phyloP scores from a whole-genome alignment of 2,113 vertebrate genomes.

The Heterotilapia buettikoferi region DNA sequence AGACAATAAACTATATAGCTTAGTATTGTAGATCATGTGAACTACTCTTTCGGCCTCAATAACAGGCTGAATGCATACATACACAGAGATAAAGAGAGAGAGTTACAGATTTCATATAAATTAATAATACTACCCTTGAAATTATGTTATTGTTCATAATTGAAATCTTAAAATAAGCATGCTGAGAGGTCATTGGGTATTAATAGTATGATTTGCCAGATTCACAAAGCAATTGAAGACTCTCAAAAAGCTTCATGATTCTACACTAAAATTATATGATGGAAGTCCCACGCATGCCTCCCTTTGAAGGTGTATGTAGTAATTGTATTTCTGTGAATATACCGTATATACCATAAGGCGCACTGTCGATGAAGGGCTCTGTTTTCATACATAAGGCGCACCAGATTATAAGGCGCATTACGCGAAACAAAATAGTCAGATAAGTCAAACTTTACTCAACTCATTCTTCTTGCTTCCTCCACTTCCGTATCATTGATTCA shows the following conservation, averaged over 20 bases:
- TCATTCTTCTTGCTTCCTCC: background rate
- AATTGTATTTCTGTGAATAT: background rate
- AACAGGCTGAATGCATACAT: background rate
- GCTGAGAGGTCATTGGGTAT: background rate
- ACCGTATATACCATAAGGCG: background rate
- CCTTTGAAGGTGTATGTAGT: background rate
- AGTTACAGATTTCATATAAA: background rate
- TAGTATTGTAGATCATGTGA: background rate
- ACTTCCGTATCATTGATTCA: rapidly evolving
- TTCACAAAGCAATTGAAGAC: background rate
- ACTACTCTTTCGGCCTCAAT: background rate
- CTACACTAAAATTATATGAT: background rate
- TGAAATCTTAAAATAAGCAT: constrained; percentile 13
- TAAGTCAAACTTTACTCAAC: background rate
- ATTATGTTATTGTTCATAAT: constrained; percentile 18
- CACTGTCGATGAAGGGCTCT: background rate
- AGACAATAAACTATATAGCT: background rate
- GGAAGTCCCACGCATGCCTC: background rate
- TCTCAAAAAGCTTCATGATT: background rate
- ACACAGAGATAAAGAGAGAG: background rate
- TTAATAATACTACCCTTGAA: background rate
- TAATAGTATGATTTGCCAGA: background rate
- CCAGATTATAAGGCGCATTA: background rate
- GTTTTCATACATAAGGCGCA: background rate
- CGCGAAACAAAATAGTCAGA: background rate